phyloP scores from a whole-genome alignment of 2,888 invertebrate genomes.

The Dasypolia templi region DNA sequence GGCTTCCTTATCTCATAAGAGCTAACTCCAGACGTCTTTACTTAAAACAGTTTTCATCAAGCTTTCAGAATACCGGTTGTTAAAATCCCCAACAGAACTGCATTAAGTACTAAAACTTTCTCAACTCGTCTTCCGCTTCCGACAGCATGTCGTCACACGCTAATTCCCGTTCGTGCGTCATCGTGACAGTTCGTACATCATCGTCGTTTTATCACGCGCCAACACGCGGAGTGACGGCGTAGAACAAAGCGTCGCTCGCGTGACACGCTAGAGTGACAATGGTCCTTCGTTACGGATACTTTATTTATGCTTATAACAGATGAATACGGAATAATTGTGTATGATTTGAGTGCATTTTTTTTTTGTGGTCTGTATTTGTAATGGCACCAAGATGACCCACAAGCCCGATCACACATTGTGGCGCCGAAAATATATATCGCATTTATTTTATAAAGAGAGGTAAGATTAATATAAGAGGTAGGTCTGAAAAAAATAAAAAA shows the following conservation, averaged over 20 bases:
- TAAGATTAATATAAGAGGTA: too few relatives aligned
- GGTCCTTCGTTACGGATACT: neutral
- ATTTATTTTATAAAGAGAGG: neutral
- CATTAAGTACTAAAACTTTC: conserved; percentile 45
- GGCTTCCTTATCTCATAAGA: neutral
- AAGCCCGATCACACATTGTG: neutral
- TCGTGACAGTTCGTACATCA: conserved; percentile 34
- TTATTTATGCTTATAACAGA: neutral
- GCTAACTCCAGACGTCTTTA: conserved; percentile 10
- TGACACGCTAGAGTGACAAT: conserved; percentile 32
- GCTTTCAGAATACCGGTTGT: neutral
- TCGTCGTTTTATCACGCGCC: conserved; percentile 30
- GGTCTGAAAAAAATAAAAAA: neutral
- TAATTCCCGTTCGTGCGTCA: conserved; percentile 38
- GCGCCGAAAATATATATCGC: neutral
- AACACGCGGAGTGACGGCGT: conserved; percentile 40
- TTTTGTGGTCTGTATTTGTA: neutral
- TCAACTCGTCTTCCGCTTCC: conserved; percentile 33
- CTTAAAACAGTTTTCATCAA: conserved; percentile 25
- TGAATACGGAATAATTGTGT: neutral
- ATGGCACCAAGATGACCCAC: neutral
- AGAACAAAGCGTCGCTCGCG: conserved; percentile 37
- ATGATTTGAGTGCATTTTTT: neutral
- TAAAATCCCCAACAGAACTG: conserved; percentile 39
- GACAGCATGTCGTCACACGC: conserved; percentile 10